These are phyloP conservation scores for Perithous albicinctus DNA, from an alignment of 2,888 invertebrate species.

Conservation along the genomic window DNA sequence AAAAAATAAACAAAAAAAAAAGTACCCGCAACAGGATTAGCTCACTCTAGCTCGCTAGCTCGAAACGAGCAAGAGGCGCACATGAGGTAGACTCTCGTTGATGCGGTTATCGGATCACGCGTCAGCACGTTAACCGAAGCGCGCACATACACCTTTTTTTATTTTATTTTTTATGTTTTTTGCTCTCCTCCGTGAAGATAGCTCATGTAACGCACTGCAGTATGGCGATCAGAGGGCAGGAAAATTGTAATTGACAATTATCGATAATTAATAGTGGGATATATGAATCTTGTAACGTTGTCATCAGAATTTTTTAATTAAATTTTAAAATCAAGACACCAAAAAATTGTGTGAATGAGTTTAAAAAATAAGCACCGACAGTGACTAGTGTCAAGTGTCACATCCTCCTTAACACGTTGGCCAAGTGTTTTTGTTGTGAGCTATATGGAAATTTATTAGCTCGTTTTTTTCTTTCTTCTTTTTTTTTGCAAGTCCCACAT, in stretches of 20 bases:
- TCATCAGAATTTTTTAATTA: neutral
- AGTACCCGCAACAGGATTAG: slow-evolving; percentile 40
- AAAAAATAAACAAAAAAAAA: slow-evolving; percentile 10
- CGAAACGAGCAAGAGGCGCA: slow-evolving; percentile 14
- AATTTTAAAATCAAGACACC: too few relatives aligned
- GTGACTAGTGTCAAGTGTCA: too few relatives aligned
- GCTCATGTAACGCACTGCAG: neutral
- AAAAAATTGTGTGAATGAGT: too few relatives aligned
- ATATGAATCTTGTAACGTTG: too few relatives aligned
- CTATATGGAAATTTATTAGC: neutral
- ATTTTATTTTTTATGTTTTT: slow-evolving; percentile 17
- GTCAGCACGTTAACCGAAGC: slow-evolving; percentile 28
- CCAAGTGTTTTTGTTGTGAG: neutral
- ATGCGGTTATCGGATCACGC: slow-evolving; percentile 38
- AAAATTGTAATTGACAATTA: neutral
- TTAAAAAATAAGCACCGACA: too few relatives aligned
- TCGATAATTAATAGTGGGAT: neutral
- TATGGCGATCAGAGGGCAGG: neutral
- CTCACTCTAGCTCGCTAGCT: slow-evolving; percentile 16
- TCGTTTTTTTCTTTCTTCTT: too few relatives aligned
- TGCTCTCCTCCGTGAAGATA: neutral
- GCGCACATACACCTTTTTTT: slow-evolving; percentile 25
- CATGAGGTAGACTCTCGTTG: slow-evolving; percentile 24
- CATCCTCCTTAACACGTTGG: neutral
- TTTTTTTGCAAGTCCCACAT: too few relatives aligned